These are phyloP conservation scores for Crenichthys baileyi DNA, from an alignment of 2,797 vertebrate species.

Conservation along the genomic window DNA sequence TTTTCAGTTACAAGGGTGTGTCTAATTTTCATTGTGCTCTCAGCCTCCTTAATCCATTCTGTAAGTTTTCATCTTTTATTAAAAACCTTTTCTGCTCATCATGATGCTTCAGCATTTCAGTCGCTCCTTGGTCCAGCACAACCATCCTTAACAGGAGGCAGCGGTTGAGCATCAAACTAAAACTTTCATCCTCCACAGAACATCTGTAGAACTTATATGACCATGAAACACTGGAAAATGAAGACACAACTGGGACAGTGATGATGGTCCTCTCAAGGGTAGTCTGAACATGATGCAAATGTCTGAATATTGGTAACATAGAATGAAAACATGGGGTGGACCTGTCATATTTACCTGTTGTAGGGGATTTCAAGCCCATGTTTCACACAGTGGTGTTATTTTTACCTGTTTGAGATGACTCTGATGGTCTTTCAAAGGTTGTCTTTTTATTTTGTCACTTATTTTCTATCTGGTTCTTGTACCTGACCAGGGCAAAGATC, in stretches of 20 bases:
- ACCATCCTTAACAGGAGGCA: too few species aligned
- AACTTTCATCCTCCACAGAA: not conserved
- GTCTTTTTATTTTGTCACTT: not conserved
- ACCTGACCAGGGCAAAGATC: not conserved
- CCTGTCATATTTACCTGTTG: too few species aligned
- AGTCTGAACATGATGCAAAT: too few species aligned
- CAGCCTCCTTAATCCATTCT: too few species aligned
- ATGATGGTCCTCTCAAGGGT: not conserved
- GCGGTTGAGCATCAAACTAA: not conserved
- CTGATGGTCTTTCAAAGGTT: not conserved
- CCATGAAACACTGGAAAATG: not conserved
- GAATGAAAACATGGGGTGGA: too few species aligned
- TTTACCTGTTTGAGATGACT: not conserved
- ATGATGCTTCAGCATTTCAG: too few species aligned
- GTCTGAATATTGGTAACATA: too few species aligned
- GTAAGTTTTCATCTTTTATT: too few species aligned
- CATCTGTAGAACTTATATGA: not conserved
- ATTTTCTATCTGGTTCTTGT: not conserved
- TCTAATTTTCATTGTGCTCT: not conserved
- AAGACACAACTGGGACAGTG: not conserved
- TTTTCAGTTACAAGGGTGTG: constrained; percentile 1
- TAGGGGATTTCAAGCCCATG: not conserved
- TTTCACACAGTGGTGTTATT: not conserved
- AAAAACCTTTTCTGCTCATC: too few species aligned
- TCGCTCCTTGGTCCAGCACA: too few species aligned